A percentile compares a stretch with the other conserved stretches of the same genome.
phyloP scores from a whole-genome alignment of 1,140 invertebrate genomes.

The Archegozetes longisetosus region DNA sequence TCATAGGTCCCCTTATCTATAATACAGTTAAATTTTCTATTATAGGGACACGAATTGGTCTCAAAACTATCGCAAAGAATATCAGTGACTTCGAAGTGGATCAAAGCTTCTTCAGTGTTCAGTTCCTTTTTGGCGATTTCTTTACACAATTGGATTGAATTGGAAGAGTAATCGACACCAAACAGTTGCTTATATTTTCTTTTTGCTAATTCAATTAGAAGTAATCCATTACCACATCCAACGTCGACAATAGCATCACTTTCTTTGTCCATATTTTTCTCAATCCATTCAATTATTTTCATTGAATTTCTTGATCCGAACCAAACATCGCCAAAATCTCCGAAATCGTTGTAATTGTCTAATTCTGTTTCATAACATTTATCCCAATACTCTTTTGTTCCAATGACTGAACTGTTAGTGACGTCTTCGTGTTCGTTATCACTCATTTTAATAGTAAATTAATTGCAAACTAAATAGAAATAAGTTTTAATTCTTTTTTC shows the following conservation, averaged over 20 bases:
- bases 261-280: slow-evolving; percentile 43
- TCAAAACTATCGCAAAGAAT: slow-evolving; percentile 31
- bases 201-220: slow-evolving; percentile 50
- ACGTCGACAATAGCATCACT: slow-evolving; percentile 34
- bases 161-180: slow-evolving; percentile 67
- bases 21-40: slow-evolving; percentile 40
- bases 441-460: background rate
- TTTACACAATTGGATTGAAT: slow-evolving; percentile 54
- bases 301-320: slow-evolving; percentile 19
- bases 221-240: slow-evolving; percentile 80
- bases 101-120: slow-evolving; percentile 6
- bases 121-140: slow-evolving; percentile 34
- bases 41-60: slow-evolving; percentile 12
- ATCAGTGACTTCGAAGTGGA: slow-evolving; percentile 35
- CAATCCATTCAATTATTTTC: slow-evolving; percentile 40
- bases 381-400: slow-evolving; percentile 45
- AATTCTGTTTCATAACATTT: slow-evolving; percentile 59
- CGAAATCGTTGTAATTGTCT: slow-evolving; percentile 58
- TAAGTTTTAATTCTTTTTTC: no score
- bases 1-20: slow-evolving; percentile 82
- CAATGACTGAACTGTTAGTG: slow-evolving; percentile 9
- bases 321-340: slow-evolving; percentile 82
- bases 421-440: slow-evolving; percentile 7
- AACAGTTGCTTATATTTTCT: slow-evolving; percentile 52
- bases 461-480: background rate